phyloP scores from a whole-genome alignment of 2,797 vertebrate species.

The Chaenodraco wilsoni region DNA sequence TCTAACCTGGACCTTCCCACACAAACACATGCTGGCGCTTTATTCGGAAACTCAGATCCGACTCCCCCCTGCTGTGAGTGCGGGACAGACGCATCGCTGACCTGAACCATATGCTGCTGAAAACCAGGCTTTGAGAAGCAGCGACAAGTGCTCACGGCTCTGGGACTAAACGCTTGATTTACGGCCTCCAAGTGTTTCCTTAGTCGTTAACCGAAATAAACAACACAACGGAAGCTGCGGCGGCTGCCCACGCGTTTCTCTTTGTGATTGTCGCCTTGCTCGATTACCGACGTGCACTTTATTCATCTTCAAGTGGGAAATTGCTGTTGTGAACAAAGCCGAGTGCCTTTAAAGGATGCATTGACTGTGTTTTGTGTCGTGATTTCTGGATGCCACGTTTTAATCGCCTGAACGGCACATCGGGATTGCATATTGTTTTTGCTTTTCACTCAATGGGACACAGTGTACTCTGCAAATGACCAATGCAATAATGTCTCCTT shows the following conservation, averaged over 20 bases:
- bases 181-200: slow-evolving; percentile 11
- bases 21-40: slow-evolving; percentile 56
- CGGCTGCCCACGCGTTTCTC: slow-evolving; percentile 18
- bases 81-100: slow-evolving; percentile 52
- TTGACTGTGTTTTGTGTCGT: neutral
- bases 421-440: slow-evolving; percentile 13
- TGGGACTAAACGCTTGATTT: slow-evolving; percentile 21
- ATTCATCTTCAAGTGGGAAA: slow-evolving; percentile 7
- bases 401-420: neutral
- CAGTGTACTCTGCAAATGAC: slow-evolving; percentile 14
- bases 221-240: neutral
- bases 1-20: slow-evolving; percentile 51
- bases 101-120: slow-evolving; percentile 56
- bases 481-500: neutral
- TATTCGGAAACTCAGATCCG: slow-evolving; percentile 19
- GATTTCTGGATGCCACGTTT: neutral
- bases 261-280: slow-evolving; percentile 16
- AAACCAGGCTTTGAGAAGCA: slow-evolving; percentile 40
- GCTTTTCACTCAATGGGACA: neutral
- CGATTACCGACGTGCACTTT: slow-evolving; percentile 6
- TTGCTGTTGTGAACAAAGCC: slow-evolving; percentile 13
- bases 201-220: slow-evolving; percentile 14
- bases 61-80: slow-evolving; percentile 24
- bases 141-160: slow-evolving; percentile 17
- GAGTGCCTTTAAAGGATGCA: slow-evolving; percentile 12